These are phyloP conservation scores for Anthrax anthrax DNA, from an alignment of 2,888 invertebrate species.

Conservation along the genomic window DNA sequence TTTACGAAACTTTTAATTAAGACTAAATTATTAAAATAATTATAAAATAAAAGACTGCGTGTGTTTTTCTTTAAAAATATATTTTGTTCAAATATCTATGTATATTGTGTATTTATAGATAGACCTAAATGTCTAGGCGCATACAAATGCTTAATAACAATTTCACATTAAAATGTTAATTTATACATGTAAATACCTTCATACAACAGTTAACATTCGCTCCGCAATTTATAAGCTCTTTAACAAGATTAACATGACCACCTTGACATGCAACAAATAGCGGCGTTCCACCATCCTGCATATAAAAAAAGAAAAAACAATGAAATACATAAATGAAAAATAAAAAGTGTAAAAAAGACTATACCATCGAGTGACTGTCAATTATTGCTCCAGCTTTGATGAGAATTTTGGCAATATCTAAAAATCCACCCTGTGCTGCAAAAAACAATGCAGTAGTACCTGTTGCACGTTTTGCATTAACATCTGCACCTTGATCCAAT, in stretches of 20 bases:
- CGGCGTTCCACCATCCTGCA: slow-evolving; percentile 89
- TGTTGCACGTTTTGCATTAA: slow-evolving; percentile 71
- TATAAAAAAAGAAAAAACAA: background rate
- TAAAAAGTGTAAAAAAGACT: slow-evolving; percentile 17
- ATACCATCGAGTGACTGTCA: slow-evolving; percentile 64
- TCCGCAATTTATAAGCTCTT: slow-evolving; percentile 67
- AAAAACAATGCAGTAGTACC: slow-evolving; percentile 89
- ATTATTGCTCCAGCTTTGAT: slow-evolving; percentile 65
- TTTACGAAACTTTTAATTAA: too few species aligned
- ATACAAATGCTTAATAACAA: too few species aligned
- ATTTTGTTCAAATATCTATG: background rate
- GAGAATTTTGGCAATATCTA: slow-evolving; percentile 65
- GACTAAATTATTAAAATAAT: too few species aligned
- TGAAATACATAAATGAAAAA: background rate
- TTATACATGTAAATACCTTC: slow-evolving; percentile 44
- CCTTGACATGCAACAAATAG: slow-evolving; percentile 83
- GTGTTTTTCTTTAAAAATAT: too few species aligned
- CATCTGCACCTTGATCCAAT: slow-evolving; percentile 82
- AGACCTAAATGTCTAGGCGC: too few species aligned
- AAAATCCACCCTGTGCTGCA: slow-evolving; percentile 82
- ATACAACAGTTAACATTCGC: slow-evolving; percentile 68
- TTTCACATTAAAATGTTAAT: too few species aligned
- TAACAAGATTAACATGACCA: slow-evolving; percentile 76
- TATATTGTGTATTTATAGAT: too few species aligned
- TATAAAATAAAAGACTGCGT: background rate